Percentiles rank a stretch among this genome's conserved stretches.
phyloP scores from a whole-genome alignment of 2,797 vertebrate species.

The Limosa lapponica region DNA sequence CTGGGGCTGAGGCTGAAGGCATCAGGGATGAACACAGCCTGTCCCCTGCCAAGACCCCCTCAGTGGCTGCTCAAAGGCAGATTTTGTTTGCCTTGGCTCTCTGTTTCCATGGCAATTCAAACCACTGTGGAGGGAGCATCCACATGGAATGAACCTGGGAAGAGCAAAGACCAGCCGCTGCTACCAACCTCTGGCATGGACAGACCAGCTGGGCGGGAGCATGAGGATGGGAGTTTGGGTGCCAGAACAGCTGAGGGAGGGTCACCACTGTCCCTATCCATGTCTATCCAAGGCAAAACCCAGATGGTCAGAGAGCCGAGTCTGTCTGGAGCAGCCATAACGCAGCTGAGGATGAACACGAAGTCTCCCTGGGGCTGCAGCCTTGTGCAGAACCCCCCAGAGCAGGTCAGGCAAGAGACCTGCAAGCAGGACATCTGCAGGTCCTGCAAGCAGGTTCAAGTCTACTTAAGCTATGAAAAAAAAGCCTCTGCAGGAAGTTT shows the following conservation, averaged over 20 bases:
- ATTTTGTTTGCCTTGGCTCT: background rate
- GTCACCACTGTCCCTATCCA: background rate
- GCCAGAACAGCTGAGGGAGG: background rate
- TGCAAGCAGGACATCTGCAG: background rate
- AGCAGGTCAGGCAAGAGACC: background rate
- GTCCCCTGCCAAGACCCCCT: background rate
- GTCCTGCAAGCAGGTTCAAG: background rate
- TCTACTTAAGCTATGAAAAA: background rate
- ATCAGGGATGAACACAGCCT: background rate
- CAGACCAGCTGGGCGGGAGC: background rate
- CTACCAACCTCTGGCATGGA: background rate
- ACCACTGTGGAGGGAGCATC: background rate
- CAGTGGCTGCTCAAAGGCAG: background rate
- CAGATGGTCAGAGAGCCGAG: background rate
- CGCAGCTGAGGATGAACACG: fast-evolving
- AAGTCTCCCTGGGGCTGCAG: background rate
- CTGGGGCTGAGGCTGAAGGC: background rate
- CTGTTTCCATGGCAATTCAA: slow-evolving; percentile 4
- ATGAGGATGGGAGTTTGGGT: fast-evolving
- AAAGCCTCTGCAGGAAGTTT: background rate
- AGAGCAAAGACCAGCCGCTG: background rate
- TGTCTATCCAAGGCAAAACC: background rate
- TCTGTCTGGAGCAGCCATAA: background rate
- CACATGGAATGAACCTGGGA: background rate
- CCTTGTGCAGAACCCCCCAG: background rate